Evolutionary conservation across 2,888 invertebrate genomes (phyloP).

Genomic region (Habrosyne pyritoides): DNA sequence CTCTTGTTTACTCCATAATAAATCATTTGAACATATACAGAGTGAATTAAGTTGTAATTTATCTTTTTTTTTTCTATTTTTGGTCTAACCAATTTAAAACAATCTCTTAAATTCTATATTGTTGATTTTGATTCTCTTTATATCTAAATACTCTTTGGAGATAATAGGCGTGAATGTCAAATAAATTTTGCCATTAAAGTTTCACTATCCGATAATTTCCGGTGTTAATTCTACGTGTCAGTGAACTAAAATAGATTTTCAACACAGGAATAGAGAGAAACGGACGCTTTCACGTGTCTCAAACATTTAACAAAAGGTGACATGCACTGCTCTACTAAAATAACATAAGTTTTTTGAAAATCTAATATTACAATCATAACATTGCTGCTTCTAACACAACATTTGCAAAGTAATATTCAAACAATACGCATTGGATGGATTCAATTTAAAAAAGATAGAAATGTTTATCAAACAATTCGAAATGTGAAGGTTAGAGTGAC

Average conservation of each 20-base stretch:
- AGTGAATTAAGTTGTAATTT: no score
- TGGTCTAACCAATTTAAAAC: no score
- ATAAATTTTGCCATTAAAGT: background rate
- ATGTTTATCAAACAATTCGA: no score
- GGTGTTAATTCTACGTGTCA: conserved; percentile 34
- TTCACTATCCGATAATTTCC: conserved; percentile 58
- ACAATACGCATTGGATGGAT: background rate
- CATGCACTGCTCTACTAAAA: background rate
- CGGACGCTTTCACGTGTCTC: conserved; percentile 34
- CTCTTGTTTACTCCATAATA: no score
- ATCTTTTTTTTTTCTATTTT: no score
- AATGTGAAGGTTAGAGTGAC: background rate
- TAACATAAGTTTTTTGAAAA: background rate
- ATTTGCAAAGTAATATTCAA: background rate
- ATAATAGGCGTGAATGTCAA: no score
- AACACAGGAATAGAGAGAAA: conserved; percentile 21
- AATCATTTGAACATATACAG: no score
- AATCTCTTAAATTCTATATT: no score
- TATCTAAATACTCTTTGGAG: no score
- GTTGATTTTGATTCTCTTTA: no score
- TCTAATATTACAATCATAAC: background rate
- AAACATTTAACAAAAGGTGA: conserved; percentile 23
- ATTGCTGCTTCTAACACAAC: background rate
- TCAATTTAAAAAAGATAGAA: background rate
- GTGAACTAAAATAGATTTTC: conserved; percentile 50